Percentiles rank a stretch among this genome's conserved stretches.
Conservation (phyloP, 2,888 invertebrate species). For the Agelastica alni region DNA sequence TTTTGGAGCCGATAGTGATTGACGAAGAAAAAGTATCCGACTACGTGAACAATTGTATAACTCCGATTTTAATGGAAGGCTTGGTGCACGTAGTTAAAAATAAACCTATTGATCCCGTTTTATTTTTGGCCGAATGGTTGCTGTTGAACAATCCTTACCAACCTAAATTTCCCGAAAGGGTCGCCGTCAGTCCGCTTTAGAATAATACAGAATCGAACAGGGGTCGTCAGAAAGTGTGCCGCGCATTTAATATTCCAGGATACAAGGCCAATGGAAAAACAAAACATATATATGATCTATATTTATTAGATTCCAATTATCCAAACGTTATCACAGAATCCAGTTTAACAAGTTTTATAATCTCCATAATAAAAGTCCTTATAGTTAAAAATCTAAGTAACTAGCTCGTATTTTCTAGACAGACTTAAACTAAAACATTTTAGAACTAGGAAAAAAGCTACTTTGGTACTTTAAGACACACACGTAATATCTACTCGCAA, state of each 20-base stretch:
- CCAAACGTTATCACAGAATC: constrained; percentile 4
- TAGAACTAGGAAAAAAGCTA: constrained; percentile 3
- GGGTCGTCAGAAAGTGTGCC: too few relatives aligned
- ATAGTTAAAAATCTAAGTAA: too few relatives aligned
- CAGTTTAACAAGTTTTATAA: not conserved
- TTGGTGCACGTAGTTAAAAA: constrained; percentile 69
- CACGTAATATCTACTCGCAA: constrained; percentile 1
- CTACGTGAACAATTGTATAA: constrained; percentile 71
- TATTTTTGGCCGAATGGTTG: constrained; percentile 79
- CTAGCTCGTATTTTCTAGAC: too few relatives aligned
- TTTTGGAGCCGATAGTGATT: constrained; percentile 72
- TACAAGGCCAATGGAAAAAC: too few relatives aligned
- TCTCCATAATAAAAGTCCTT: not conserved
- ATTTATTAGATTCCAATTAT: constrained; percentile 67
- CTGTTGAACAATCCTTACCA: constrained; percentile 76
- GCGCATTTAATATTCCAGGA: too few relatives aligned
- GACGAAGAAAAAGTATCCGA: constrained; percentile 66
- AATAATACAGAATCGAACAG: too few relatives aligned
- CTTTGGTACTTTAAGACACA: constrained; percentile 18
- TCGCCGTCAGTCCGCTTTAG: constrained; percentile 50
- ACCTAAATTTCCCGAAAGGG: constrained; percentile 58
- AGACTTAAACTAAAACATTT: too few relatives aligned
- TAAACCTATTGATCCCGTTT: constrained; percentile 75
- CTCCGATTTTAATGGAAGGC: constrained; percentile 66
- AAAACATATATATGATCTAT: too few relatives aligned